Evolutionary conservation across 2,888 invertebrate species (phyloP).

Genomic region (Leptopilina myrica): DNA sequence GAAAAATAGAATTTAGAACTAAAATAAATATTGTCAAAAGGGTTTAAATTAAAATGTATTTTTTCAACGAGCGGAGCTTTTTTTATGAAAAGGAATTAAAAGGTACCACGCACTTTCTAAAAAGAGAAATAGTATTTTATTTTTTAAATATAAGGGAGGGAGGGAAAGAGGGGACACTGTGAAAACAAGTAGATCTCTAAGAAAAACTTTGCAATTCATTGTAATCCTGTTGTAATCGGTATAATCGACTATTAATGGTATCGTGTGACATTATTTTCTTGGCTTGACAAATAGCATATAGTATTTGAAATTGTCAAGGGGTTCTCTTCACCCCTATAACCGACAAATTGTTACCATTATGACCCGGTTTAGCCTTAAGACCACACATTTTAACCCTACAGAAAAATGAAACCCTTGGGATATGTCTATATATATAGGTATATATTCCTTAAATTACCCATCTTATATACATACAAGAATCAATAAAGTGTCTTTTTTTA

Average conservation of each 20-base stretch:
- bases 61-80: too few relatives aligned
- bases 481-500: too few relatives aligned
- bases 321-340: neutral
- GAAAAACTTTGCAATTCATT: slow-evolving; percentile 5
- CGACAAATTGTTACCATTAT: slow-evolving; percentile 37
- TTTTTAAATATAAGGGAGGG: neutral
- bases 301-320: slow-evolving; percentile 15
- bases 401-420: neutral
- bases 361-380: neutral
- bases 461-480: too few relatives aligned
- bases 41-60: too few relatives aligned
- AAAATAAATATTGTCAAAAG: too few relatives aligned
- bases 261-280: slow-evolving; percentile 38
- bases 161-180: neutral
- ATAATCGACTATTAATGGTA: slow-evolving; percentile 34
- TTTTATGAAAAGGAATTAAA: neutral
- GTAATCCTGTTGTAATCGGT: slow-evolving; percentile 26
- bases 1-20: too few relatives aligned
- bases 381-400: neutral
- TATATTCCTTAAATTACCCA: neutral
- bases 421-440: neutral
- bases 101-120: neutral
- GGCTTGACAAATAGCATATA: slow-evolving; percentile 4
- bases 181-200: slow-evolving; percentile 34
- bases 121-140: neutral